Evolutionary conservation across 2,888 invertebrate species (phyloP).

Genomic region (Gastrophysa polygoni): DNA sequence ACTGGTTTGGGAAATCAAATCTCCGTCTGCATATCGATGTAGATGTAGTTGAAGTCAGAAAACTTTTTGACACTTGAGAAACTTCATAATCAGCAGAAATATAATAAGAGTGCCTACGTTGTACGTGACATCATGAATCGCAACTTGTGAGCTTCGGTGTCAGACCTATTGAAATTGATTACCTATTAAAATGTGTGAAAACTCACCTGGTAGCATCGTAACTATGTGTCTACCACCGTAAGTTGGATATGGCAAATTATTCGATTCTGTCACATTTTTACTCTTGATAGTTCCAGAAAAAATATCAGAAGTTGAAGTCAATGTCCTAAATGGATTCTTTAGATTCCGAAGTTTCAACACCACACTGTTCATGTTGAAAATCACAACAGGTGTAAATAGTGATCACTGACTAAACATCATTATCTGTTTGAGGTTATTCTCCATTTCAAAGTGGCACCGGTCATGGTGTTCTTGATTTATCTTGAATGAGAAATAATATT

Average conservation of each 20-base stretch:
- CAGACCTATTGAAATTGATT: too few species aligned
- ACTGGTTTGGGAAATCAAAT: too few species aligned
- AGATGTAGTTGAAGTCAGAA: too few species aligned
- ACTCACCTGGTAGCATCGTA: constrained; percentile 45
- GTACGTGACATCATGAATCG: too few species aligned
- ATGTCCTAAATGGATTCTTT: not conserved
- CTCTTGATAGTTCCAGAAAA: constrained; percentile 31
- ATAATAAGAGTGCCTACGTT: too few species aligned
- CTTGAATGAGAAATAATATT: not conserved
- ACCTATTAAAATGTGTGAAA: too few species aligned
- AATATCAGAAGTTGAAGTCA: constrained; percentile 31
- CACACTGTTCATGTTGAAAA: constrained; percentile 18
- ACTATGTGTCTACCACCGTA: constrained; percentile 43
- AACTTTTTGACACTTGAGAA: too few species aligned
- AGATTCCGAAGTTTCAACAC: not conserved
- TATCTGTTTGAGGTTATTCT: not conserved
- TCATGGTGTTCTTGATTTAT: not conserved
- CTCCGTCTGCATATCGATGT: too few species aligned
- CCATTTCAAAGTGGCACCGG: not conserved
- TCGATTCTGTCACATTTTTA: constrained; percentile 10
- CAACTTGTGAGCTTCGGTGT: too few species aligned
- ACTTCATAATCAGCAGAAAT: too few species aligned
- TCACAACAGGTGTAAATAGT: not conserved
- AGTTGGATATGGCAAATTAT: constrained; percentile 17
- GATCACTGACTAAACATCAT: constrained; percentile 1